These are phyloP conservation scores for Bugulina stolonifera DNA, from an alignment of 2,888 invertebrate genomes.

Conservation along the genomic window DNA sequence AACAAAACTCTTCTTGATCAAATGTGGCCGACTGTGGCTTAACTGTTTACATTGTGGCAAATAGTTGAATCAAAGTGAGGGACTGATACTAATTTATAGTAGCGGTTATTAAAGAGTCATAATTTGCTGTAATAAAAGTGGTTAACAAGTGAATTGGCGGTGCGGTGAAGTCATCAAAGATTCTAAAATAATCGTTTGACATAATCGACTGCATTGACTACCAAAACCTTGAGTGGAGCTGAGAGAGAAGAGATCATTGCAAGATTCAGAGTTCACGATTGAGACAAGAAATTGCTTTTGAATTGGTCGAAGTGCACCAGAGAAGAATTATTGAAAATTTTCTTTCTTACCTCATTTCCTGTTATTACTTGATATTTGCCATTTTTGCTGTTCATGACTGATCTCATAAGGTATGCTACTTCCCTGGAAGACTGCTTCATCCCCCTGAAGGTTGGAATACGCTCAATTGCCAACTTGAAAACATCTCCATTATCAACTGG, in stretches of 20 bases:
- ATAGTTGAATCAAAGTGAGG: not conserved
- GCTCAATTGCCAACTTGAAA: slow-evolving; percentile 55
- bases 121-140: not conserved
- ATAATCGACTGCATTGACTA: no score
- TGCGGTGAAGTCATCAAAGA: not conserved
- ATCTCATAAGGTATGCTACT: slow-evolving; percentile 3
- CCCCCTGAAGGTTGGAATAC: slow-evolving; percentile 70
- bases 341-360: slow-evolving; percentile 15
- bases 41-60: not conserved
- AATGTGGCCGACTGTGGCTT: not conserved
- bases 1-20: slow-evolving; percentile 1
- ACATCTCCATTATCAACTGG: slow-evolving; percentile 32
- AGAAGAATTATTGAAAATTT: no score
- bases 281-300: not conserved
- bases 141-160: not conserved
- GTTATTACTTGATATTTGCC: slow-evolving; percentile 17
- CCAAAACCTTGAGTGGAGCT: not conserved
- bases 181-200: no score
- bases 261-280: not conserved
- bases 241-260: no score
- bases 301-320: no score
- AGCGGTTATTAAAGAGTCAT: not conserved
- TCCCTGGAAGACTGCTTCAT: slow-evolving; percentile 68
- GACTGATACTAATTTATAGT: not conserved
- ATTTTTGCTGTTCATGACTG: slow-evolving; percentile 56